These are phyloP conservation scores for Poeciliopsis retropinna DNA, from an alignment of 2,113 vertebrate genomes.

Conservation along the genomic window DNA sequence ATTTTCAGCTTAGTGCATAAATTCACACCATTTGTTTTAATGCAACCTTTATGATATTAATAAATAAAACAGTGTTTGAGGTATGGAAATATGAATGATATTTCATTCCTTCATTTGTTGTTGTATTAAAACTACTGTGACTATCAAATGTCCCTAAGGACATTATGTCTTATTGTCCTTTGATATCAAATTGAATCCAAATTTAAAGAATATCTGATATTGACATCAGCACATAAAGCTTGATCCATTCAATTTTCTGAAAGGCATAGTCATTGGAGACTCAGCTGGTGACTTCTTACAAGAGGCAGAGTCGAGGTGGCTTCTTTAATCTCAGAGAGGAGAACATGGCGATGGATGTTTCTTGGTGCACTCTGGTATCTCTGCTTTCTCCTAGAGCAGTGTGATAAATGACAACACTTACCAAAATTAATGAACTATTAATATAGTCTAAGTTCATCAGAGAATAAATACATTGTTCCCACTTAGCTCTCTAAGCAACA, in stretches of 20 bases:
- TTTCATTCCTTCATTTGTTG: background rate
- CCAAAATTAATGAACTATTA: background rate
- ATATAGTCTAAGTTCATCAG: background rate
- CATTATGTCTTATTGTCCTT: background rate
- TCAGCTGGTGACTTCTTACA: constrained; percentile 77
- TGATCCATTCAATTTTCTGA: background rate
- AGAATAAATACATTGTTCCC: background rate
- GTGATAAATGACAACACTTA: background rate
- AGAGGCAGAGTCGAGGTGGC: constrained; percentile 89
- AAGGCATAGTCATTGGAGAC: background rate
- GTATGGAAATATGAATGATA: background rate
- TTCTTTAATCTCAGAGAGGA: constrained; percentile 96
- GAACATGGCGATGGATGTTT: constrained; percentile 93
- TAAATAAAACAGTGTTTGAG: background rate
- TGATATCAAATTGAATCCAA: background rate
- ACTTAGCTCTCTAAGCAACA: background rate
- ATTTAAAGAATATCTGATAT: background rate
- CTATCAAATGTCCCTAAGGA: background rate
- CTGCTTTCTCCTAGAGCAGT: constrained; percentile 84
- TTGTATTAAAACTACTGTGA: background rate
- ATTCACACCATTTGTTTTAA: background rate
- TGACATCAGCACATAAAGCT: background rate
- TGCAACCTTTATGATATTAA: background rate
- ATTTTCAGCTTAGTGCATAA: background rate
- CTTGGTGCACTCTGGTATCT: constrained; percentile 93